These are phyloP conservation scores for Seriola dumerili DNA, from an alignment of 2,113 vertebrate species.

Conservation along the genomic window DNA sequence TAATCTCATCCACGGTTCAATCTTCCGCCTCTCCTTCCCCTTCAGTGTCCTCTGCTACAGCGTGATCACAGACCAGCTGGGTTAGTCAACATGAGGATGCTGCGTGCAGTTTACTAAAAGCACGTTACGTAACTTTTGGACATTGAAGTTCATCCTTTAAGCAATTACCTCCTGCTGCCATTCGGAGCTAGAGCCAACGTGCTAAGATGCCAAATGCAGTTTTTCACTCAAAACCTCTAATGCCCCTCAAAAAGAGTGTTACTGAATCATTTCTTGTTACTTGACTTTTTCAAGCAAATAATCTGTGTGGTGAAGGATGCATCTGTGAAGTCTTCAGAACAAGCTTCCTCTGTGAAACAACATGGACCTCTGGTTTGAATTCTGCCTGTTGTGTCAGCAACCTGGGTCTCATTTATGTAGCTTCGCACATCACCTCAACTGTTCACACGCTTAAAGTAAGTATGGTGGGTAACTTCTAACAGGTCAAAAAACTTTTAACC, in stretches of 20 bases:
- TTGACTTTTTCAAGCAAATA: slow-evolving; percentile 7
- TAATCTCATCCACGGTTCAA: background rate
- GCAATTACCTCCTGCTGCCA: slow-evolving; percentile 25
- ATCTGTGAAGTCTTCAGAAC: background rate
- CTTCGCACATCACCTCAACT: background rate
- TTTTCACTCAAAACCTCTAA: slow-evolving; percentile 26
- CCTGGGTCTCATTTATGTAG: too few species aligned
- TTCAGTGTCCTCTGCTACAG: background rate
- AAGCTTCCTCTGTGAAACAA: background rate
- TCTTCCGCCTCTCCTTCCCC: background rate
- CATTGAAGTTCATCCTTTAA: slow-evolving; percentile 17
- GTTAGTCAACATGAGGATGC: background rate
- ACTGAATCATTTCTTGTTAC: background rate
- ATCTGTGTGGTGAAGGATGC: background rate
- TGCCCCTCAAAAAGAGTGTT: background rate
- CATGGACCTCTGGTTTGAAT: background rate
- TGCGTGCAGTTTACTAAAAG: background rate
- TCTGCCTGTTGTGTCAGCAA: background rate
- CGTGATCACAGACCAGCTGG: background rate
- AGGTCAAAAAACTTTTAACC: too few species aligned
- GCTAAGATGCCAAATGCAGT: slow-evolving; percentile 9
- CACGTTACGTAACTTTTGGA: slow-evolving; percentile 23
- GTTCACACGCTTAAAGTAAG: background rate
- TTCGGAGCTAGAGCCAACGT: background rate
- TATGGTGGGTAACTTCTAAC: background rate